Percentiles rank a stretch among this genome's conserved stretches.
Evolutionary conservation across 2,113 vertebrate species (phyloP).

Genomic region (Triplophysa dalaica): DNA sequence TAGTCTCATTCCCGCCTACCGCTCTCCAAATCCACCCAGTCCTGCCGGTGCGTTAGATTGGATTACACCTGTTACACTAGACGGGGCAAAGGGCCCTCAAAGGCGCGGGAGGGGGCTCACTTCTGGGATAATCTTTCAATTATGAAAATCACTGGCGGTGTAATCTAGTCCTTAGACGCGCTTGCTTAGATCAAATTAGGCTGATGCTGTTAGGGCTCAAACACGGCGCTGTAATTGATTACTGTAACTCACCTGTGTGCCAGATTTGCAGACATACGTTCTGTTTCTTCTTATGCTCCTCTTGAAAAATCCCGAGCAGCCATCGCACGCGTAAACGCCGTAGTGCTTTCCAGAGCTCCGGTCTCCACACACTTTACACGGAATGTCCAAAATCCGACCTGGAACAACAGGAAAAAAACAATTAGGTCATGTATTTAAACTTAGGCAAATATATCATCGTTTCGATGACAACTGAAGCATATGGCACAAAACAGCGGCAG

Average conservation of each 20-base stretch:
- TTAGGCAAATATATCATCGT: too few species aligned
- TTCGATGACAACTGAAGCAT: too few species aligned
- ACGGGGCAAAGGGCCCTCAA: slow-evolving; percentile 54
- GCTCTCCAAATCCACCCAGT: slow-evolving; percentile 68
- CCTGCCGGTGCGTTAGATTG: slow-evolving; percentile 74
- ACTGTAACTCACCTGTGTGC: slow-evolving; percentile 84
- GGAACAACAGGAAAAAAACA: not conserved
- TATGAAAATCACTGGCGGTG: slow-evolving; percentile 51
- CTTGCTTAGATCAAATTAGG: slow-evolving; percentile 41
- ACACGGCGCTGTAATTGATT: slow-evolving; percentile 18
- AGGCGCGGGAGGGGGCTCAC: slow-evolving; percentile 54
- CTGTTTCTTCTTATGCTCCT: slow-evolving; percentile 95
- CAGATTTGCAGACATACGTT: slow-evolving; percentile 98
- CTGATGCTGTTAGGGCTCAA: slow-evolving; percentile 23
- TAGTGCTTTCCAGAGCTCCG: slow-evolving; percentile 98
- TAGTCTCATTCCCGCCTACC: slow-evolving; percentile 72
- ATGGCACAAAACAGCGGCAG: too few species aligned
- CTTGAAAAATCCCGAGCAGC: slow-evolving; percentile 98
- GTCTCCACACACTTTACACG: slow-evolving; percentile 98
- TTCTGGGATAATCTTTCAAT: slow-evolving; percentile 56
- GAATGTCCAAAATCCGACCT: slow-evolving; percentile 98
- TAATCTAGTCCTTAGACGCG: slow-evolving; percentile 41
- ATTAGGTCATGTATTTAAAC: too few species aligned
- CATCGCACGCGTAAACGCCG: slow-evolving; percentile 96
- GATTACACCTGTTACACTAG: slow-evolving; percentile 76